Evolutionary conservation across 2,113 vertebrate species (phyloP).

Genomic region (Syngnathus typhle): DNA sequence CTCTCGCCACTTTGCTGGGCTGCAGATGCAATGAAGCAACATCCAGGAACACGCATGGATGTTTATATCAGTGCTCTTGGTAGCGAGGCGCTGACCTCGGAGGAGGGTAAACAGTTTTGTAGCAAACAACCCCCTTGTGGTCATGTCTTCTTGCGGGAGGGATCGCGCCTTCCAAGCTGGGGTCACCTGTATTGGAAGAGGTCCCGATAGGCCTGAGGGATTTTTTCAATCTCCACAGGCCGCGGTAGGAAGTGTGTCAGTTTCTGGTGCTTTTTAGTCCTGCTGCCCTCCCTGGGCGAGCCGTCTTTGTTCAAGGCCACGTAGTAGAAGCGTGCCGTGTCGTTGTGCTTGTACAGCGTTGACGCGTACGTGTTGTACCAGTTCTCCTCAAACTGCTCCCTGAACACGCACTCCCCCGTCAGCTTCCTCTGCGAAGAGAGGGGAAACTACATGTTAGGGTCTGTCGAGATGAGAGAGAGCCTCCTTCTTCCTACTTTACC

Average conservation of each 20-base stretch:
- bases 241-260: conserved; percentile 95
- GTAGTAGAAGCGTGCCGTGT: conserved; percentile 91
- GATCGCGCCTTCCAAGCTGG: conserved; percentile 27
- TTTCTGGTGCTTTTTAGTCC: conserved; percentile 98
- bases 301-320: conserved; percentile 97
- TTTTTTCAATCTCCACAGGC: conserved; percentile 90
- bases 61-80: conserved; percentile 62
- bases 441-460: conserved; percentile 24
- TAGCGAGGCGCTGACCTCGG: conserved; percentile 47
- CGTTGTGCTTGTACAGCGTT: conserved; percentile 88
- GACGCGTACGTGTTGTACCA: conserved; percentile 99
- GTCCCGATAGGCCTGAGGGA: conserved; percentile 87
- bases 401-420: conserved; percentile 91
- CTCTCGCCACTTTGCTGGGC: conserved; percentile 42
- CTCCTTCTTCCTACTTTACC: too few relatives aligned
- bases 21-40: conserved; percentile 39
- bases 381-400: conserved; percentile 99
- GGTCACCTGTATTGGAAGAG: conserved; percentile 93
- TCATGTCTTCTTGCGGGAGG: conserved; percentile 1
- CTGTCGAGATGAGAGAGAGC: too few relatives aligned
- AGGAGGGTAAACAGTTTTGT: conserved; percentile 35
- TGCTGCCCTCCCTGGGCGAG: conserved; percentile 88
- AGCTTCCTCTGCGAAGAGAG: conserved; percentile 84
- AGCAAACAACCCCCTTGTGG: conserved; percentile 28
- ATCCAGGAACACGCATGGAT: conserved; percentile 56